Base-by-base conservation (phyloP, 2,797 vertebrate species). In the Tachyglossus aculeatus region DNA sequence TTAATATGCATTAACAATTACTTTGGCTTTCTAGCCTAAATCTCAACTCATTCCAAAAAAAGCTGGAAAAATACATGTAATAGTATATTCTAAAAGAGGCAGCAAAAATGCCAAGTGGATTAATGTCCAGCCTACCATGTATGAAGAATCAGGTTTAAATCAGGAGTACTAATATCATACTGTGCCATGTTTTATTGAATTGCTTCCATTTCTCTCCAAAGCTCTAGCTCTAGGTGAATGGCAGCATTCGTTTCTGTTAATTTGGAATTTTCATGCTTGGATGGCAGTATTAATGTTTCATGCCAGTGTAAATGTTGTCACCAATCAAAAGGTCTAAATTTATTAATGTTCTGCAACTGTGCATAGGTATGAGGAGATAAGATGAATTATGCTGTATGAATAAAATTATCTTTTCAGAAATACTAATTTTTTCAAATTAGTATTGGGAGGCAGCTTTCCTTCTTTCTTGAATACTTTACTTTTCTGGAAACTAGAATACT, bases 301-400 rank as follows among this genome's bases (percentile, higher is more conserved):
- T 90, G 75, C 66, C 67, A 79, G 55, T 84, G 77, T 83, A 91
- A 90, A 90, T 86, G 86, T 71, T 85, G 77, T 65, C 87, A 88
- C 89, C 84, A 91, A 90, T 89, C 84, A 85, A 90, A 86, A 71
- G 40, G 38, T 81, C 76, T 88, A 86, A 88, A 88, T 90, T 83
- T 86, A 88, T 92, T 88, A 88, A 84, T 56, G 37, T 78, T 88
- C 76, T 91, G 71, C 80, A 53, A 84, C 76, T 83, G 16, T 7
- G 18, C 82, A 88, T 91, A 91, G 81, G 82, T 89, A 87, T 86
- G 80, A 89, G 67, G 64, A 89, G 82, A 90, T 91, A 89, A 89
- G 58, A 77, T 65, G 82, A 89, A 85, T 89, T 85, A 81, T 76
- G 31, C 54, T 73, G 34, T 77, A 79, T 71, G 44, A 86, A 88